phyloP scores from a whole-genome alignment of 2,797 vertebrate genomes.

The Falco berigora region DNA sequence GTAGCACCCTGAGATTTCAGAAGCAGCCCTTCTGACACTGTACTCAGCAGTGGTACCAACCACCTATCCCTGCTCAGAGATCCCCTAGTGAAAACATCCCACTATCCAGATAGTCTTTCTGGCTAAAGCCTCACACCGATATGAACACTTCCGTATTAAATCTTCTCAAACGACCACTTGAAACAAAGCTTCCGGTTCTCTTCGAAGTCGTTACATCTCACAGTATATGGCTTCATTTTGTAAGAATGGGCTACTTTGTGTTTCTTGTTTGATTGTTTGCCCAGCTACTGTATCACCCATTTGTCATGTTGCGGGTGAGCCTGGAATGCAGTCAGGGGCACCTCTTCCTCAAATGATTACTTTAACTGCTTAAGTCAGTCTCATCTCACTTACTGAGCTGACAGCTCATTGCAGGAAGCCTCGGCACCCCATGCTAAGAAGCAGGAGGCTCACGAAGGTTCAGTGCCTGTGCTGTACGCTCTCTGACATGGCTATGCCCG shows the following conservation, averaged over 20 bases:
- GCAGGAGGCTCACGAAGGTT: neutral
- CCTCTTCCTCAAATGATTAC: neutral
- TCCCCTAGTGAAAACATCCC: neutral
- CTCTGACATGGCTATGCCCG: accelerated
- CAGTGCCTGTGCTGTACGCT: accelerated
- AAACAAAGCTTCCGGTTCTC: neutral
- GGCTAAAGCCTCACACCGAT: neutral
- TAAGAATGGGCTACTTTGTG: neutral
- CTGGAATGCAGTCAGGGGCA: neutral
- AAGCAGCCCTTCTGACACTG: neutral
- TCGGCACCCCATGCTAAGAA: neutral
- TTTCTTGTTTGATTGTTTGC: neutral
- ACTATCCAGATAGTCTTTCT: neutral
- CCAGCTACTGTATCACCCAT: neutral
- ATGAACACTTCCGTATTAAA: neutral
- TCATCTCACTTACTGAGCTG: neutral
- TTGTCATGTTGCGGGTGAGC: neutral
- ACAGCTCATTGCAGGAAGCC: neutral
- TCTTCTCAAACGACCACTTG: neutral
- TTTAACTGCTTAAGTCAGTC: neutral
- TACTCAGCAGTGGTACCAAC: neutral
- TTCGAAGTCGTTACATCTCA: neutral
- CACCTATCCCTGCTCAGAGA: neutral
- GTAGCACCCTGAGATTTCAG: neutral
- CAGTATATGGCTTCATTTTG: neutral